Conservation (phyloP, 2,888 invertebrate species). For the Pyralis farinalis region DNA sequence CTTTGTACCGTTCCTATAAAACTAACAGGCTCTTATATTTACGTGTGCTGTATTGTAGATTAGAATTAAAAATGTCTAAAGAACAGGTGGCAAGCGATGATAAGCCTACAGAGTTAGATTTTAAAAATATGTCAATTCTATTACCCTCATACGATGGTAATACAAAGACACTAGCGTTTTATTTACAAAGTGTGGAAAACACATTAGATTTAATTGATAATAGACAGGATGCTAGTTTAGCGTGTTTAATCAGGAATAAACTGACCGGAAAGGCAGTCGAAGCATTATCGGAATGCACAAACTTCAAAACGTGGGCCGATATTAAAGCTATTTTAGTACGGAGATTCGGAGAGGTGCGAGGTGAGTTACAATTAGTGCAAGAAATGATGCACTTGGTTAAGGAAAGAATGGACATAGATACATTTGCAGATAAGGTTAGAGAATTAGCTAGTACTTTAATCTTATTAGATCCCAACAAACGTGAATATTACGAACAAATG, state of each 20-base stretch:
- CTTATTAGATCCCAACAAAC: constrained; percentile 8
- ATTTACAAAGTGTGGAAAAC: too few species aligned
- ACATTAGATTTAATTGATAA: constrained; percentile 1
- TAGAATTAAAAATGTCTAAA: too few species aligned
- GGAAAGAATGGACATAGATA: constrained; percentile 11
- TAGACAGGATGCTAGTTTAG: constrained; percentile 14
- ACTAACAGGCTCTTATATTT: too few species aligned
- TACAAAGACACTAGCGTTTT: background rate
- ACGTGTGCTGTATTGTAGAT: too few species aligned
- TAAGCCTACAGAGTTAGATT: background rate
- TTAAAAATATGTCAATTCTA: background rate
- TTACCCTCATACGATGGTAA: background rate
- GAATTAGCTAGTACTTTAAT: constrained; percentile 2
- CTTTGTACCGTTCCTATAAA: too few species aligned
- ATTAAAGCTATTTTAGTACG: constrained; percentile 15
- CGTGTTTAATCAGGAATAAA: constrained; percentile 24
- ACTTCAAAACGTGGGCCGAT: constrained; percentile 12
- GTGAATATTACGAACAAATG: constrained; percentile 21
- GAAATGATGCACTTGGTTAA: constrained; percentile 14
- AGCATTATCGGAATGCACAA: constrained; percentile 12
- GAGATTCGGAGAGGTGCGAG: constrained; percentile 21
- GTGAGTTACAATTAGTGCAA: constrained; percentile 18
- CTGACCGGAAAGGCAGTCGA: constrained; percentile 19
- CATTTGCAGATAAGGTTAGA: constrained; percentile 17
- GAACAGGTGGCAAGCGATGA: too few species aligned